phyloP scores from a whole-genome alignment of 1,140 invertebrate species.

The Hypothenemus hampei region DNA sequence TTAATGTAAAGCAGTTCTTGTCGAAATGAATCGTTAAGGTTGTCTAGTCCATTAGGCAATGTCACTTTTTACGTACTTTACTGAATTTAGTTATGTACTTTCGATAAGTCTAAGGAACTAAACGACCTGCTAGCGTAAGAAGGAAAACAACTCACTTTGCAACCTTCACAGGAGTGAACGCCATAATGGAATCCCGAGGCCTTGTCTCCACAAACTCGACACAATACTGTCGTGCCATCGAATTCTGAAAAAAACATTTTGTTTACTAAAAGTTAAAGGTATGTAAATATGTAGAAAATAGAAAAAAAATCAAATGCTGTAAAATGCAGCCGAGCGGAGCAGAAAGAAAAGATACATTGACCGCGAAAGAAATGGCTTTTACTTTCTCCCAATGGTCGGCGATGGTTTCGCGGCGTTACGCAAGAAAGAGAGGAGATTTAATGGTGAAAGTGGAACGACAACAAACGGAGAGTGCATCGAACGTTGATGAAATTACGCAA shows the following conservation, averaged over 20 bases:
- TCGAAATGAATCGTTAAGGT: neutral
- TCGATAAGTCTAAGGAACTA: neutral
- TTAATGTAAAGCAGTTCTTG: too few relatives aligned
- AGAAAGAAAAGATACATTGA: slow-evolving; percentile 10
- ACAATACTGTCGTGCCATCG: slow-evolving; percentile 95
- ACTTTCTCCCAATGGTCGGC: slow-evolving; percentile 19
- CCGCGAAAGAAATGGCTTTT: slow-evolving; percentile 19
- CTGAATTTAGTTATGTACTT: too few relatives aligned
- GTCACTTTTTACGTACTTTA: neutral
- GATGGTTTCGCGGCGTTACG: slow-evolving; percentile 12
- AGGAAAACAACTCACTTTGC: slow-evolving; percentile 77
- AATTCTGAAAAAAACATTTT: slow-evolving; percentile 93
- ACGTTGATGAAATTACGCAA: slow-evolving; percentile 28
- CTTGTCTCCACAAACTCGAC: slow-evolving; percentile 97
- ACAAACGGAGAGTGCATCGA: slow-evolving; percentile 17
- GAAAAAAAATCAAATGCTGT: neutral
- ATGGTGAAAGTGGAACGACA: slow-evolving; percentile 29
- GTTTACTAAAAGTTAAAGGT: slow-evolving; percentile 29
- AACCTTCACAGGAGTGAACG: slow-evolving; percentile 98
- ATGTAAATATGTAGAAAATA: too few relatives aligned
- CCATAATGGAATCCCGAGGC: slow-evolving; percentile 99
- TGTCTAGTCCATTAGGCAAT: neutral
- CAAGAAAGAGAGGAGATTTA: slow-evolving; percentile 23
- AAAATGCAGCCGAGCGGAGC: slow-evolving; percentile 3
- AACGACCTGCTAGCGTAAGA: neutral